Evolutionary conservation across 2,888 invertebrate genomes (phyloP).

Genomic region (Agelastica alni): DNA sequence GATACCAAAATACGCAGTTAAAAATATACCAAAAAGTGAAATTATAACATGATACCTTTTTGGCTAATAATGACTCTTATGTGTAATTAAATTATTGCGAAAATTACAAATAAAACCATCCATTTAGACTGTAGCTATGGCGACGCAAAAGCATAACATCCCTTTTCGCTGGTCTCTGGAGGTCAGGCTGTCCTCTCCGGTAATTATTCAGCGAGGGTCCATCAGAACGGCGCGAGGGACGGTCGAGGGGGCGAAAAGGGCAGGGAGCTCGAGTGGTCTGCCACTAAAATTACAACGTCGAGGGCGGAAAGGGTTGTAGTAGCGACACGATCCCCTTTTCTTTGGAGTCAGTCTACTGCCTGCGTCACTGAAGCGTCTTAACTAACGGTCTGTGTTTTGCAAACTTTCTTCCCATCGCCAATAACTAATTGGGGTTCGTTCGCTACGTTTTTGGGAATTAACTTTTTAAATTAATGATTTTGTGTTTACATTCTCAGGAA

Average conservation of each 20-base stretch:
- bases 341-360: too few species aligned
- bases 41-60: too few species aligned
- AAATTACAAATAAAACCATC: constrained; percentile 17
- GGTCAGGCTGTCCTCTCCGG: constrained; percentile 51
- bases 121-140: constrained; percentile 20
- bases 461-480: neutral
- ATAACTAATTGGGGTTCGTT: neutral
- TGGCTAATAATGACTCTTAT: constrained; percentile 1
- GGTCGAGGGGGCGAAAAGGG: constrained; percentile 28
- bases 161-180: constrained; percentile 52
- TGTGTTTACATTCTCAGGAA: too few species aligned
- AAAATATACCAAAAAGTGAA: too few species aligned
- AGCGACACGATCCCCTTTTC: constrained; percentile 30
- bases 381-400: constrained; percentile 35
- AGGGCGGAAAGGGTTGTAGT: constrained; percentile 45
- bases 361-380: constrained; percentile 30
- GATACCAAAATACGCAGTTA: too few species aligned
- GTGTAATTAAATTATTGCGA: constrained; percentile 18
- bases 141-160: constrained; percentile 39
- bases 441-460: neutral
- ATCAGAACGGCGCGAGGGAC: constrained; percentile 34
- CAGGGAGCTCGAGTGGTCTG: constrained; percentile 32
- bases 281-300: constrained; percentile 45
- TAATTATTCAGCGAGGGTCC: constrained; percentile 54
- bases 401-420: constrained; percentile 13